Conservation (phyloP, 2,797 vertebrate species). For the Spondyliosoma cantharus region DNA sequence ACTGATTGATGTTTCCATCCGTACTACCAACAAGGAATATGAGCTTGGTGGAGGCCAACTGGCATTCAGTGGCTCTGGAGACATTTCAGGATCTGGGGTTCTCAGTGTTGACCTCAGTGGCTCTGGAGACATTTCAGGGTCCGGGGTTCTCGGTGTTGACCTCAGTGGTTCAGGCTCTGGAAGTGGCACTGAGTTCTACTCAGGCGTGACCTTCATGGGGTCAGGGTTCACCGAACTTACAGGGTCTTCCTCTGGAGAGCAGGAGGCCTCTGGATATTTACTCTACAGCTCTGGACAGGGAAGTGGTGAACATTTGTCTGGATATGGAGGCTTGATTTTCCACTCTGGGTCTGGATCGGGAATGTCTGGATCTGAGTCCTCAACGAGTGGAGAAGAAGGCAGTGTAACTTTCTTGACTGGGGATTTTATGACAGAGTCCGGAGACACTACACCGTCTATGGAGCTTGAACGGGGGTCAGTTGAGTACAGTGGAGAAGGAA, state of each 20-base stretch:
- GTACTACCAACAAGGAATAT: constrained; percentile 41
- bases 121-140: constrained; percentile 70
- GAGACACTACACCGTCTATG: constrained; percentile 72
- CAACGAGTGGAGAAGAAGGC: constrained; percentile 73
- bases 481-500: constrained; percentile 78
- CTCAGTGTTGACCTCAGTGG: constrained; percentile 79
- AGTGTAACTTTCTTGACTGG: constrained; percentile 81
- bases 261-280: constrained; percentile 87
- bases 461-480: constrained; percentile 84
- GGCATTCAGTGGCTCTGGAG: constrained; percentile 75
- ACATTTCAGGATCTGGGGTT: constrained; percentile 64
- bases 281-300: constrained; percentile 84
- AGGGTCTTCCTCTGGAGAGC: constrained; percentile 74
- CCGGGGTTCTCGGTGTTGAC: constrained; percentile 66
- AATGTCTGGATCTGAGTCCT: constrained; percentile 67
- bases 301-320: constrained; percentile 81
- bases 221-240: constrained; percentile 85
- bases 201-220: constrained; percentile 60
- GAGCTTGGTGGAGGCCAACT: constrained; percentile 67
- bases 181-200: constrained; percentile 69
- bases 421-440: constrained; percentile 81
- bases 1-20: constrained; percentile 58
- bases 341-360: constrained; percentile 83
- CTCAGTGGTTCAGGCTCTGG: constrained; percentile 79
- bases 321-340: constrained; percentile 70